A percentile compares a stretch with the other conserved stretches of the same genome.
Evolutionary conservation across 2,888 invertebrate species (phyloP).

Genomic region (Platypus cylindrus): DNA sequence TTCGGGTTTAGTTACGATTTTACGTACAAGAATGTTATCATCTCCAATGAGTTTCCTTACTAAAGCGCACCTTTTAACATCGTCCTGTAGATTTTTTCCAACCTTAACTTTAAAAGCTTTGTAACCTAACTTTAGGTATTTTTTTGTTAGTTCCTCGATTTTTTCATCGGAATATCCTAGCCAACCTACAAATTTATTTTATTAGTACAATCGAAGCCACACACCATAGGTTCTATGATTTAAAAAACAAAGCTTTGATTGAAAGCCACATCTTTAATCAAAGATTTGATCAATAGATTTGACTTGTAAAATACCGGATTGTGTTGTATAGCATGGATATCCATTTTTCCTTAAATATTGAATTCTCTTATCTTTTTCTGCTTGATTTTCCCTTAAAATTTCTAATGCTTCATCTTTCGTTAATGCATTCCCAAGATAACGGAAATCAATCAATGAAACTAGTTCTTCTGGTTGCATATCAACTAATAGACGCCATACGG

Average conservation of each 20-base stretch:
- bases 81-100: constrained; percentile 66
- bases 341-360: constrained; percentile 50
- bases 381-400: constrained; percentile 46
- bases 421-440: constrained; percentile 69
- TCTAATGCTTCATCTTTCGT: constrained; percentile 70
- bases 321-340: constrained; percentile 81
- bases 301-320: constrained; percentile 44
- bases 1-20: background rate
- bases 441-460: constrained; percentile 78
- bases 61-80: constrained; percentile 55
- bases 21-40: constrained; percentile 55
- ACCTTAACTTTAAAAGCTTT: constrained; percentile 83
- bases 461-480: constrained; percentile 77
- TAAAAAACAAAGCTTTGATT: constrained; percentile 2
- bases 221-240: too few relatives aligned
- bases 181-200: constrained; percentile 77
- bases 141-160: constrained; percentile 53
- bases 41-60: constrained; percentile 67
- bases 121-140: constrained; percentile 64
- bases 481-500: constrained; percentile 72
- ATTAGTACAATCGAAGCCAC: too few relatives aligned
- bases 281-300: background rate
- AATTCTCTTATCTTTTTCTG: constrained; percentile 50
- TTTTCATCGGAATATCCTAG: constrained; percentile 71
- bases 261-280: background rate